These are phyloP conservation scores for Trichonephila clavata DNA, from an alignment of 1,140 invertebrate genomes.

Conservation along the genomic window DNA sequence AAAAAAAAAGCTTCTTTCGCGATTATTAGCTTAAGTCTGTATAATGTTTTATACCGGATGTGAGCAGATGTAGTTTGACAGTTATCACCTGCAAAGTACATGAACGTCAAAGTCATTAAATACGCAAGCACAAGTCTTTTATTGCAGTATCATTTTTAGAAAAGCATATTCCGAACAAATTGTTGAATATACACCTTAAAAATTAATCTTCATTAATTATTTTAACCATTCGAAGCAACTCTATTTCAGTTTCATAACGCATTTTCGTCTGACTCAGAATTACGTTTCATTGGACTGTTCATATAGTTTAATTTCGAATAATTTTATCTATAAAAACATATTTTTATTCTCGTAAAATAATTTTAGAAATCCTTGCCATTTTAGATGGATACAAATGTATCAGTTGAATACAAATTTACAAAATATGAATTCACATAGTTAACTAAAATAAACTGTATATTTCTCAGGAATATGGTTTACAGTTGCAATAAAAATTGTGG, in stretches of 20 bases:
- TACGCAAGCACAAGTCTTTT: constrained; percentile 57
- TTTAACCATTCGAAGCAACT: background rate
- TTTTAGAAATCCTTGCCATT: constrained; percentile 5
- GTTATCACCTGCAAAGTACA: constrained; percentile 71
- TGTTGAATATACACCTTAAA: constrained; percentile 13
- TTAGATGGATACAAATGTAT: background rate
- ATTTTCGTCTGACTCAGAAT: background rate
- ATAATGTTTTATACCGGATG: constrained; percentile 71
- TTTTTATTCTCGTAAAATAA: background rate
- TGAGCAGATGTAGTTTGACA: constrained; percentile 64
- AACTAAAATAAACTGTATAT: constrained; percentile 19
- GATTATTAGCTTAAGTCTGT: constrained; percentile 72
- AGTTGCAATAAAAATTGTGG: background rate
- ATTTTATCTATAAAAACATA: background rate
- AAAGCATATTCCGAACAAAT: constrained; percentile 61
- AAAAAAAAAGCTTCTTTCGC: constrained; percentile 62
- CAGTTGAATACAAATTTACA: constrained; percentile 1
- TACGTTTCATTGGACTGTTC: background rate
- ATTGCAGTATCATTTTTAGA: constrained; percentile 36
- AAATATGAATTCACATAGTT: background rate
- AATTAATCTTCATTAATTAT: background rate
- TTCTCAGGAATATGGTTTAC: constrained; percentile 44
- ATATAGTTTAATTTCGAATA: background rate
- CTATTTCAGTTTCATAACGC: background rate
- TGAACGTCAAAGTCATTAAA: constrained; percentile 71